Evolutionary conservation across 2,888 invertebrate species (phyloP), one percentile per base, ranked within the genome.

Genomic region (Galerucella pusilla): DNA sequence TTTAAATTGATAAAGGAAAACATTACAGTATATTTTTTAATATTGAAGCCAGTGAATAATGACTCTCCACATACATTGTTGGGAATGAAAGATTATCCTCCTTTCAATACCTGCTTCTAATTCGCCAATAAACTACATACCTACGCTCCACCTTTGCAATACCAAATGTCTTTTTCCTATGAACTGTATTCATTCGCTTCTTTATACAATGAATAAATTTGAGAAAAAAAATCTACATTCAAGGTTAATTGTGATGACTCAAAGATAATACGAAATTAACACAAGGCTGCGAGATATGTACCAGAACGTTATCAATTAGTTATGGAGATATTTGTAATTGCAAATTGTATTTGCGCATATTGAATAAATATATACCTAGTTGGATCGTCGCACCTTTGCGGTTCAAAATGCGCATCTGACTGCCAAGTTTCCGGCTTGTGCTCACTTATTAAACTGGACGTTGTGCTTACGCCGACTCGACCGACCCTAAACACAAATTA

Each of bases 361-460:
- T 68, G 68, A 69, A 7, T 68, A 68, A 68, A 16, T 54, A 45
- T 45, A 60, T 25, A 20, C 1, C 20, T 60, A 59, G 16, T 59
- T 1, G 14, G 35, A 42, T 1, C 45, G 7, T 60, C 57, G 52
- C 25, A 59, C 67, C 67, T 66, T 71, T 71, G 42, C 60, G 60
- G 70, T 59, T 28, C 52, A 52, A 65, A 61, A 57, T 64, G 57
- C 68, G 75, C 75, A 75, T 75, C 75, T 71, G 68, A 68, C 68
- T 72, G 52, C 64, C 59, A 68, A 68, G 68, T 71, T 75, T 75
- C 71, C 49, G 49, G 9, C 61, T 69, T 45, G 28, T 71, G 68
- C 71, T 75, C 59, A 76, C 66, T 76, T 73, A 76, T 76, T 76
- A 75, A 75, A 73, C 69, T 76, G 73, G 75, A 76, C 75, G 72